phyloP scores from a whole-genome alignment of 2,888 invertebrate genomes.

The Yponomeuta cagnagella region DNA sequence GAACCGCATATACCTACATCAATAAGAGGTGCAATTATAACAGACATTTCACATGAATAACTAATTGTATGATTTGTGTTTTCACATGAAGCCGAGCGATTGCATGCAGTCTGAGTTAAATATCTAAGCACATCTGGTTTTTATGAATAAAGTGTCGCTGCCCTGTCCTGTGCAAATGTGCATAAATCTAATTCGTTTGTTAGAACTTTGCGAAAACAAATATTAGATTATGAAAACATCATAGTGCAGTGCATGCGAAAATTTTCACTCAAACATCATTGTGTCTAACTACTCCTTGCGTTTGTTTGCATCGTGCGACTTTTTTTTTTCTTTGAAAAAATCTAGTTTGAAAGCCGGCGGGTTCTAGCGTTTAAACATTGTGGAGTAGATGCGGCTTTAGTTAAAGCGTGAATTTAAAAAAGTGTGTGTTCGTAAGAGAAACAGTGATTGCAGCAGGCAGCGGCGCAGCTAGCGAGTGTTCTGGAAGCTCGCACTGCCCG shows the following conservation, averaged over 20 bases:
- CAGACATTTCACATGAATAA: constrained; percentile 5
- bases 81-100: background rate
- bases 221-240: background rate
- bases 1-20: constrained; percentile 17
- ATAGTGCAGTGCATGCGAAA: background rate
- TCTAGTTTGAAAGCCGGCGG: background rate
- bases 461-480: background rate
- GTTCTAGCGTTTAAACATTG: background rate
- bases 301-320: background rate
- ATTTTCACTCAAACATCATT: background rate
- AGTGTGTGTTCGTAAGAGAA: background rate
- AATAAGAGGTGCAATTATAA: constrained; percentile 13
- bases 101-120: background rate
- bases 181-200: background rate
- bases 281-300: background rate
- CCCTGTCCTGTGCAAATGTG: background rate
- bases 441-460: constrained; percentile 6
- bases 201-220: background rate
- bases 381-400: background rate
- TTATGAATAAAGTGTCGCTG: background rate
- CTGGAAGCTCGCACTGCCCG: constrained; percentile 15
- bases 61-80: constrained; percentile 7
- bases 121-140: background rate
- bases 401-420: constrained; percentile 8
- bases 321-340: background rate